A percentile compares a stretch with the other conserved stretches of the same genome.
Conservation (phyloP, 2,797 vertebrate species). For the Poecilia picta region DNA sequence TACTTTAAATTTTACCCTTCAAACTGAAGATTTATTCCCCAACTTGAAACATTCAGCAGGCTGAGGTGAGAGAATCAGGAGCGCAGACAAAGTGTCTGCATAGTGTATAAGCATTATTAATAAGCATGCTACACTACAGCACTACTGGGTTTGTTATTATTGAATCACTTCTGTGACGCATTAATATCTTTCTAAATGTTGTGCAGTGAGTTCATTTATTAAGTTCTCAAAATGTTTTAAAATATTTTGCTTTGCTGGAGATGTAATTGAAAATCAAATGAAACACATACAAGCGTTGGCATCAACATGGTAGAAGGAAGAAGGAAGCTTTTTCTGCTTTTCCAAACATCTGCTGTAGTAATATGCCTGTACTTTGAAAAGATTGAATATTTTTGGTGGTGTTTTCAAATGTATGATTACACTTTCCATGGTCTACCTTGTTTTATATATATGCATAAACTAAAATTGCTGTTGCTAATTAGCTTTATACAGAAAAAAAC, state of each 20-base stretch:
- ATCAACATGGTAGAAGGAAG: not conserved
- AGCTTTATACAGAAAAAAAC: not conserved
- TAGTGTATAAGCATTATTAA: not conserved
- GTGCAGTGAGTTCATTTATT: not conserved
- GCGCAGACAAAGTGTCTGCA: not conserved
- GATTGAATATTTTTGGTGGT: not conserved
- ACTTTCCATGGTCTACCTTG: not conserved
- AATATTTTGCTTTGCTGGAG: not conserved
- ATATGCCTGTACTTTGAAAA: not conserved
- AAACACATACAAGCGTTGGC: not conserved
- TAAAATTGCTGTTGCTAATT: constrained; percentile 8
- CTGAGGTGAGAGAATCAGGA: not conserved
- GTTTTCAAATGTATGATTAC: not conserved
- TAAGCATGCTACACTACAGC: not conserved
- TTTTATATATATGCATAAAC: not conserved
- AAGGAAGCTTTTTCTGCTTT: not conserved
- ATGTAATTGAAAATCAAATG: not conserved
- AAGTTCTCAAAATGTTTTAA: not conserved
- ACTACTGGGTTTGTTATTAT: not conserved
- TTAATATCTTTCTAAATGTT: not conserved
- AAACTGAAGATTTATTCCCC: not conserved
- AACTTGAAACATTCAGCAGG: not conserved
- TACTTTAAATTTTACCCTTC: not conserved
- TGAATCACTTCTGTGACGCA: not conserved
- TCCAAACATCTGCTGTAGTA: not conserved